phyloP scores from a whole-genome alignment of 2,797 vertebrate species.

The Agapornis canus region DNA sequence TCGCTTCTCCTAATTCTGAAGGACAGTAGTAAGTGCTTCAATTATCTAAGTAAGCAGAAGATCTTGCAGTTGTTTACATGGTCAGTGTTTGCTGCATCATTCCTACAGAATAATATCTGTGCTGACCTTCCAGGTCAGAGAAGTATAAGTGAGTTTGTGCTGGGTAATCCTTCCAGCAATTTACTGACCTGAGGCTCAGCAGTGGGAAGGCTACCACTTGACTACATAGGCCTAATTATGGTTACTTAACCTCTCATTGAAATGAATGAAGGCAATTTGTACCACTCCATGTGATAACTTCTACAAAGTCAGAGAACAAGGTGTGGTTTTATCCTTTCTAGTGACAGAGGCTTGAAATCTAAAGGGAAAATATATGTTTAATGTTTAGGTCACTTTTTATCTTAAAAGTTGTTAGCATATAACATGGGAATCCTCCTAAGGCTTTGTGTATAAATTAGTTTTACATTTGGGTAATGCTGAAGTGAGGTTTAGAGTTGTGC shows the following conservation, averaged over 20 bases:
- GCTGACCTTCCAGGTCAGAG: constrained; percentile 32
- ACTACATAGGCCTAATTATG: constrained; percentile 36
- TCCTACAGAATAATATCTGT: constrained; percentile 18
- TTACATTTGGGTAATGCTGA: neutral
- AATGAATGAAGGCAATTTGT: constrained; percentile 20
- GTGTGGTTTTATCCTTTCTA: neutral
- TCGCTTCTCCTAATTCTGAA: constrained; percentile 40
- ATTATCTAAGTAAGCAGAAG: constrained; percentile 29
- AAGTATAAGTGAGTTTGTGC: constrained; percentile 19
- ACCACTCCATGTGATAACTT: neutral
- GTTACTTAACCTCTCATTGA: constrained; percentile 60
- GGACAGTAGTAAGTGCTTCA: constrained; percentile 31
- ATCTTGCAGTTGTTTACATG: constrained; percentile 41
- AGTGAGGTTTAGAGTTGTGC: neutral
- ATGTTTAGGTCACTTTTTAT: neutral
- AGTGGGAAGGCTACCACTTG: constrained; percentile 23
- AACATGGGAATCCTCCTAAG: neutral
- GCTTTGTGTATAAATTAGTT: neutral
- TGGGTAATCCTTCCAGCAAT: constrained; percentile 23
- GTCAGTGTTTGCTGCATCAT: constrained; percentile 52
- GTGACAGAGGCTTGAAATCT: neutral
- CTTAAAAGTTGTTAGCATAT: neutral
- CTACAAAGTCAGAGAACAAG: neutral
- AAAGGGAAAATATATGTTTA: neutral
- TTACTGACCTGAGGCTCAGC: constrained; percentile 19